Base-by-base conservation (phyloP, 2,888 invertebrate genomes). In the Drosophila monieri region DNA sequence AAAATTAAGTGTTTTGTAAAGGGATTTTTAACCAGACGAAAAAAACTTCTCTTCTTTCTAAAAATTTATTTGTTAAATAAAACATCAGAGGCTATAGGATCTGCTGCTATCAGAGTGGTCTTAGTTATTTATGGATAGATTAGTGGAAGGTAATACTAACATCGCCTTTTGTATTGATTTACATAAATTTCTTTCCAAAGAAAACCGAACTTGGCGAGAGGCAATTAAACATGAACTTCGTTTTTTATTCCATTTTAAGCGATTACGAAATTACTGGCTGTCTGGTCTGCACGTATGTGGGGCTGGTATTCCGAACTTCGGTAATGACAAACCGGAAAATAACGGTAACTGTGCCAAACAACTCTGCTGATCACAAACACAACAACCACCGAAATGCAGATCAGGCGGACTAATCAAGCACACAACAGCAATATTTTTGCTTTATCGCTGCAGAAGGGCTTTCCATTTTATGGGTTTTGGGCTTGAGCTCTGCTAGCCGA, bases 201-300 rank as follows among this genome's bases (percentile, higher is more conserved):
- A 51, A 68, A 71, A 71, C 69, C 73, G 57, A 77, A 74, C 69
- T 65, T 73, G 59, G 65, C 52, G 76, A 71, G 76, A 71, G 74
- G 81, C 88, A 87, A 89, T 88, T 81, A 88, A 88, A 89, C 86
- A 89, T 86, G 88, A 88, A 87, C 79, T 86, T 87, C 74, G 76
- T 71, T 74, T 78, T 83, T 84, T 78, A 79, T 77, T 69, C 2
- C 23, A 48, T 66, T 73, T 69, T 41, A 32, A 10, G 46, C 35
- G 74, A 73, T 88, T 88, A 88, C 88, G 88, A 88, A 85, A 88
- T 83, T 48, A 25, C 43, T 48, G 56, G 65, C 61, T 43, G 59
- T 43, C 21, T 6, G 47, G 35, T 39, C 61, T 41, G 62, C 37
- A 23, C 46, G 37, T 60, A 46, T 46, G 27, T 46, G 67, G 58